phyloP scores from a whole-genome alignment of 2,888 invertebrate genomes.

The Drosophila meridiana region DNA sequence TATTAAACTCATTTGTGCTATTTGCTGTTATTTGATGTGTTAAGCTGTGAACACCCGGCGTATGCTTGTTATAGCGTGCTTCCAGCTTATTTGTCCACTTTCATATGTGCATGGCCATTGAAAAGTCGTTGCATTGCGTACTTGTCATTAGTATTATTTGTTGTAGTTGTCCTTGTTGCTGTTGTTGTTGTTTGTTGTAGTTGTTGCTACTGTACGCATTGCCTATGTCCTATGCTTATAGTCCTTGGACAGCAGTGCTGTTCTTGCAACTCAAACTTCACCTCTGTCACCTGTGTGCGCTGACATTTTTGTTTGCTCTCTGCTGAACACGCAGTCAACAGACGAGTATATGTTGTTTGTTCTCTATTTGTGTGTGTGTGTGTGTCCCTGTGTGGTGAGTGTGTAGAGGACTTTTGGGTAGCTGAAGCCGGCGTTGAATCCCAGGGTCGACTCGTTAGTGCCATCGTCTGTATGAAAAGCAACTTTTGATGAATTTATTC shows the following conservation, averaged over 20 bases:
- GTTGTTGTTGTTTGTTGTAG: constrained; percentile 14
- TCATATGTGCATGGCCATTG: constrained; percentile 30
- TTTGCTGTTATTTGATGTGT: neutral
- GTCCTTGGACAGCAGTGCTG: neutral
- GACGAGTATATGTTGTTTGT: constrained; percentile 9
- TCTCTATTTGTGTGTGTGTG: constrained; percentile 5
- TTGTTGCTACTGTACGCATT: constrained; percentile 8
- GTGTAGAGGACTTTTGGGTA: constrained; percentile 25
- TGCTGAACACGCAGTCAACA: constrained; percentile 44
- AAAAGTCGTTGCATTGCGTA: constrained; percentile 47
- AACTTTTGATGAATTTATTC: constrained; percentile 80
- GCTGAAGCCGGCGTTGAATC: constrained; percentile 32
- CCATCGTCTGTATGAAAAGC: constrained; percentile 68
- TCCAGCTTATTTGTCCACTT: constrained; percentile 36
- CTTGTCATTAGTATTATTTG: constrained; percentile 58
- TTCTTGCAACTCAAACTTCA: constrained; percentile 3
- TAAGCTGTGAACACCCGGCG: neutral
- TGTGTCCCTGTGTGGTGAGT: constrained; percentile 7
- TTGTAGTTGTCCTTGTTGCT: constrained; percentile 6
- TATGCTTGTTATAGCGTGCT: neutral
- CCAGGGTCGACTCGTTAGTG: constrained; percentile 63
- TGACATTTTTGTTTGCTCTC: constrained; percentile 57
- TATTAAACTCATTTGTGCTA: neutral
- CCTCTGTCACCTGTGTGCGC: constrained; percentile 52
- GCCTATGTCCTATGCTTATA: constrained; percentile 18